Conservation (phyloP, 2,888 invertebrate species). For the Julus scandinavius region DNA sequence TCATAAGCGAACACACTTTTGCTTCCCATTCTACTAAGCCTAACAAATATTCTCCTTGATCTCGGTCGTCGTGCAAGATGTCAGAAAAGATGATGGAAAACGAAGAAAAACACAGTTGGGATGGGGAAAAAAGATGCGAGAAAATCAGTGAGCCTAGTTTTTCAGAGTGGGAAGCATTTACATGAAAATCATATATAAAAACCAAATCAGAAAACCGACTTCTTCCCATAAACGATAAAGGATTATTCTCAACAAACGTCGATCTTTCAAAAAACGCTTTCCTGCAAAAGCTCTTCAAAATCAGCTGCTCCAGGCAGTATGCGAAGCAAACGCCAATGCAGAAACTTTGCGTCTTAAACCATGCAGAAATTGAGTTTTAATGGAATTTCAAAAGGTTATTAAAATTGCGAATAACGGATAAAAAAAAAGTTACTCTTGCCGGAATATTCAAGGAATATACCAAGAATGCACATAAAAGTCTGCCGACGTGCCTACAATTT, state of each 20-base stretch:
- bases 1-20: constrained; percentile 15
- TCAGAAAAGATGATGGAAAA: constrained; percentile 22
- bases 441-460: too few species aligned
- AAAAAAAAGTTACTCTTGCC: too few species aligned
- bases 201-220: neutral
- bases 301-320: too few species aligned
- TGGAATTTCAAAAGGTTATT: neutral
- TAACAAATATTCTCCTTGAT: constrained; percentile 31
- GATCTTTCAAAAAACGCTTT: neutral
- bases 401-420: too few species aligned
- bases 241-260: neutral
- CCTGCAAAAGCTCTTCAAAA: too few species aligned
- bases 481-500: too few species aligned
- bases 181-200: constrained; percentile 2
- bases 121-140: neutral
- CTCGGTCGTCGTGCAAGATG: neutral
- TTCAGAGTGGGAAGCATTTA: neutral
- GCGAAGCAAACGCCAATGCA: too few species aligned
- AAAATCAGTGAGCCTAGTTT: constrained; percentile 20
- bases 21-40: neutral
- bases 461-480: too few species aligned
- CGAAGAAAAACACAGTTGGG: neutral
- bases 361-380: neutral
- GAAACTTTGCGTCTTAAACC: too few species aligned
- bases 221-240: neutral